Evolutionary conservation across 1,140 invertebrate species (phyloP).

Genomic region (Drosophila santomea): DNA sequence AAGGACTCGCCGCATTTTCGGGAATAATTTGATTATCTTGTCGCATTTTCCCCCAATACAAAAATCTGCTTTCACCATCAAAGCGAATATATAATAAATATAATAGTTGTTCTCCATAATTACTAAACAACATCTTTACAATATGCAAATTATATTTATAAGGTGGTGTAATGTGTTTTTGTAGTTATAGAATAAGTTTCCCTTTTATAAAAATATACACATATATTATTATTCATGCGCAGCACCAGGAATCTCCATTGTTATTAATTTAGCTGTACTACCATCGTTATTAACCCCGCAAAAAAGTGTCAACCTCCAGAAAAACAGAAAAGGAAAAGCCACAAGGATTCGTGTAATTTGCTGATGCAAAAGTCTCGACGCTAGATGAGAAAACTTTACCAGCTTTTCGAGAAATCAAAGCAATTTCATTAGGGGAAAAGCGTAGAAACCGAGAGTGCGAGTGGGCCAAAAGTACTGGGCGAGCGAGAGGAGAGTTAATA

Average conservation of each 20-base stretch:
- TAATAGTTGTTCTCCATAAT: not conserved
- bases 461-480: not conserved
- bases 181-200: too few relatives aligned
- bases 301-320: conserved; percentile 50
- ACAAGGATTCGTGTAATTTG: conserved; percentile 61
- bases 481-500: conserved; percentile 23
- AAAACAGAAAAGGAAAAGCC: conserved; percentile 16
- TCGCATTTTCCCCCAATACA: too few relatives aligned
- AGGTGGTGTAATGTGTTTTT: too few relatives aligned
- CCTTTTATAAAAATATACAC: too few relatives aligned
- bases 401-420: conserved; percentile 63
- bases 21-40: conserved; percentile 5
- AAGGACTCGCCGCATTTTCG: conserved; percentile 41
- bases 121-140: too few relatives aligned
- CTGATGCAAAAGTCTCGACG: conserved; percentile 12
- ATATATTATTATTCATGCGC: not conserved
- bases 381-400: conserved; percentile 70
- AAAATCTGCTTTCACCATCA: not conserved
- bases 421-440: conserved; percentile 66
- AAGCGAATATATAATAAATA: not conserved
- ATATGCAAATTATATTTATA: too few relatives aligned
- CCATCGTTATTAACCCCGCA: conserved; percentile 53
- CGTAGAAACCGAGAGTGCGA: conserved; percentile 19
- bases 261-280: conserved; percentile 48
- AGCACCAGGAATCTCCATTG: not conserved